A percentile compares a stretch with the other conserved stretches of the same genome.
phyloP scores from a whole-genome alignment of 2,113 vertebrate species.

The Struthidea cinerea region DNA sequence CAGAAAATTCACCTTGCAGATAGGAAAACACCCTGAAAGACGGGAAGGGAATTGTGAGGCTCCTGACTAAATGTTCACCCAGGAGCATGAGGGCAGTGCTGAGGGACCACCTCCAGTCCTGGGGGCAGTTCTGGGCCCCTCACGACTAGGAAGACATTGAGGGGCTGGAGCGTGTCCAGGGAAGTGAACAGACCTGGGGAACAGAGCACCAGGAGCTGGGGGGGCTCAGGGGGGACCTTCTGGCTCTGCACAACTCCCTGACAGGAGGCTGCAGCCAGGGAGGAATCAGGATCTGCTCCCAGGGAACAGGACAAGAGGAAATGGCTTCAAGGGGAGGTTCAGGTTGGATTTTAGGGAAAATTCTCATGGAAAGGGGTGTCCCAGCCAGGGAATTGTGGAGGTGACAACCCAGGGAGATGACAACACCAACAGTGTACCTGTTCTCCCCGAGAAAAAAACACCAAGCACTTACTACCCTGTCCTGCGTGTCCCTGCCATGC shows the following conservation, averaged over 20 bases:
- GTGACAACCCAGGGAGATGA: neutral
- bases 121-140: neutral
- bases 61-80: fast-evolving
- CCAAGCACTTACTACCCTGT: neutral
- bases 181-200: neutral
- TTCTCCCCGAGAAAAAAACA: neutral
- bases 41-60: neutral
- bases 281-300: neutral
- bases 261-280: neutral
- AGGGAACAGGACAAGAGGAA: neutral
- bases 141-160: neutral
- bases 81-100: neutral
- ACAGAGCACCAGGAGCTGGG: neutral
- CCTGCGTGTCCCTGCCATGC: neutral
- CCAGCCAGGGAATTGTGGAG: neutral
- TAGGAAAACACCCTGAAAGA: neutral
- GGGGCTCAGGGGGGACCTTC: neutral
- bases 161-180: neutral
- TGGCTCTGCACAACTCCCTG: neutral
- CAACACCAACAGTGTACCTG: neutral
- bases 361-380: neutral
- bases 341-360: neutral
- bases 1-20: neutral
- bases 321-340: neutral
- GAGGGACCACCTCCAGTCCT: neutral